phyloP scores from a whole-genome alignment of 2,888 invertebrate genomes.

The Caenorhabditis zanzibari region DNA sequence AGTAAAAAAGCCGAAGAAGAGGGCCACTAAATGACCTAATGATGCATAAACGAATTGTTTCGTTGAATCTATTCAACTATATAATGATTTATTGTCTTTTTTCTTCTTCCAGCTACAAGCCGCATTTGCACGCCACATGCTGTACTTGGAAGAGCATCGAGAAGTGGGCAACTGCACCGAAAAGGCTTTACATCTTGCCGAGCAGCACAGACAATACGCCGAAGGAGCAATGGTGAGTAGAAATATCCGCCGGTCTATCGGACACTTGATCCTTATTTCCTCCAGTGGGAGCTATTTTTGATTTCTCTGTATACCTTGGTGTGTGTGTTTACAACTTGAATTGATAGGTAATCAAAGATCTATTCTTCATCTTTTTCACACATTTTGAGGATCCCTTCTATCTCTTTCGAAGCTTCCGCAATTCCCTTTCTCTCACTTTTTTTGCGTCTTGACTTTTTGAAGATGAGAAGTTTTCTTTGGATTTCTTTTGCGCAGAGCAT shows the following conservation, averaged over 20 bases:
- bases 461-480: slow-evolving; percentile 31
- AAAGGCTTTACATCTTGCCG: slow-evolving; percentile 83
- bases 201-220: slow-evolving; percentile 84
- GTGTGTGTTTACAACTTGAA: slow-evolving; percentile 39
- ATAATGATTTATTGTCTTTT: slow-evolving; percentile 42
- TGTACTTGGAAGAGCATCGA: slow-evolving; percentile 84
- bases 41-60: slow-evolving; percentile 55
- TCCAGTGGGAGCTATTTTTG: slow-evolving; percentile 22
- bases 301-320: slow-evolving; percentile 35
- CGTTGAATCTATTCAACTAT: slow-evolving; percentile 36
- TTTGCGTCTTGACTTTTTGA: slow-evolving; percentile 38
- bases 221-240: slow-evolving; percentile 83
- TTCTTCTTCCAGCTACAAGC: slow-evolving; percentile 84
- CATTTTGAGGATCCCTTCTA: slow-evolving; percentile 27
- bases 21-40: slow-evolving; percentile 44
- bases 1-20: slow-evolving; percentile 11
- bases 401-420: slow-evolving; percentile 6
- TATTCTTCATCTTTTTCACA: slow-evolving; percentile 38
- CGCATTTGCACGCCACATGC: slow-evolving; percentile 84
- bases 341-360: slow-evolving; percentile 52
- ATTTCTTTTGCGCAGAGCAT: slow-evolving; percentile 56
- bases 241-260: slow-evolving; percentile 1
- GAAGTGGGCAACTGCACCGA: slow-evolving; percentile 83
- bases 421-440: slow-evolving; percentile 22
- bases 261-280: slow-evolving; percentile 50